These are phyloP conservation scores for Dicrurus megarhynchus DNA, from an alignment of 2,113 vertebrate genomes.

Conservation along the genomic window DNA sequence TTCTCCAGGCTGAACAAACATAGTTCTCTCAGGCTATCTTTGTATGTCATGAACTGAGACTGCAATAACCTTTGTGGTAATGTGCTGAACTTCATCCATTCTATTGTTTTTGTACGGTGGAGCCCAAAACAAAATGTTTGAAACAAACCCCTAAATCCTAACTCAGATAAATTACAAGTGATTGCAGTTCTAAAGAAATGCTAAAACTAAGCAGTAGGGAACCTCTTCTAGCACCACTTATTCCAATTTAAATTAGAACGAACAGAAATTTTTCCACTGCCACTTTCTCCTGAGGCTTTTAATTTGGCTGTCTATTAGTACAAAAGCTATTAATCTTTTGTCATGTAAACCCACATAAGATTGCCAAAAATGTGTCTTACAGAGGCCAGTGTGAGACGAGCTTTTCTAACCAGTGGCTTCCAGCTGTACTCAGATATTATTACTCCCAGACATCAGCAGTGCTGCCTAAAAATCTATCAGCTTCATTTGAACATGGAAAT, in stretches of 20 bases:
- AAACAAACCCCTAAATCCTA: neutral
- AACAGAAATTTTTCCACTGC: neutral
- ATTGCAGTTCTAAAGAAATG: neutral
- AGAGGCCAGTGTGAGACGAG: neutral
- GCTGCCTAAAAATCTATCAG: neutral
- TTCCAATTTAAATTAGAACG: neutral
- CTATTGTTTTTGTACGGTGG: neutral
- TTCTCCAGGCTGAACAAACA: neutral
- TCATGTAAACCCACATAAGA: neutral
- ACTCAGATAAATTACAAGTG: neutral
- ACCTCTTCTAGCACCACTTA: neutral
- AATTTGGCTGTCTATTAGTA: neutral
- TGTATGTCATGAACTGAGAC: neutral
- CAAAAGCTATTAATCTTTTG: neutral
- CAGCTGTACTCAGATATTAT: neutral
- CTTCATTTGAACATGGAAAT: conserved; percentile 14
- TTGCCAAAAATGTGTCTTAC: neutral
- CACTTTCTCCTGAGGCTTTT: neutral
- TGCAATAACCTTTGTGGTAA: neutral
- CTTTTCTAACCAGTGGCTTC: neutral
- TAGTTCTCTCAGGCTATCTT: neutral
- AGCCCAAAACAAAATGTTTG: neutral
- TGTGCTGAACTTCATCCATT: neutral
- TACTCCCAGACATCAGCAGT: neutral
- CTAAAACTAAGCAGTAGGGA: neutral